A percentile compares a stretch with the other conserved stretches of the same genome.
Conservation (phyloP, 2,113 vertebrate genomes). For the Lepus timidus region DNA sequence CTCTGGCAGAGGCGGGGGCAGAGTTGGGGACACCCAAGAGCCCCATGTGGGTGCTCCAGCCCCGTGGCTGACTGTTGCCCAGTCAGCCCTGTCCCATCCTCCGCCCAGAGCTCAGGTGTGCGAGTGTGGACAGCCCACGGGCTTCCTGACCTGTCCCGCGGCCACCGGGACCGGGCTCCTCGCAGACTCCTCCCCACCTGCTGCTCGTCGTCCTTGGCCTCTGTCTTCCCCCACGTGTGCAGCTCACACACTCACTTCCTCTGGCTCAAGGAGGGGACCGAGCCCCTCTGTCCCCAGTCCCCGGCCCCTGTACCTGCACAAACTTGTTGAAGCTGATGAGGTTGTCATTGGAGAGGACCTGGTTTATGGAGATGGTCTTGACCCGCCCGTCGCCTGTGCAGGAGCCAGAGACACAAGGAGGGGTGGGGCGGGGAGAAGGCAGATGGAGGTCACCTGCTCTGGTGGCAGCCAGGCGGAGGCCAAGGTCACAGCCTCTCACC, state of each 20-base stretch:
- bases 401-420: accelerated
- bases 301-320: conserved; percentile 81
- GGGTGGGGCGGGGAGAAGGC: accelerated
- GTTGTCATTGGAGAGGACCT: conserved; percentile 77
- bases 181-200: accelerated
- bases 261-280: not conserved
- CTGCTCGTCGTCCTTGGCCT: not conserved
- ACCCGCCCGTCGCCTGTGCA: conserved; percentile 48
- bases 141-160: not conserved
- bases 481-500: not conserved
- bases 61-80: too few relatives aligned
- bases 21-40: not conserved
- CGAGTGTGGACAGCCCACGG: not conserved
- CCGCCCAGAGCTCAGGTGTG: not conserved
- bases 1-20: conserved; percentile 78
- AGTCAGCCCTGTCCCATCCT: too few relatives aligned
- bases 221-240: not conserved
- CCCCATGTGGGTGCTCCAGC: not conserved
- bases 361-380: conserved; percentile 74
- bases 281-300: not conserved
- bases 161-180: not conserved
- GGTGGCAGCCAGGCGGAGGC: not conserved
- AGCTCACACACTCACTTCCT: not conserved
- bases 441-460: not conserved
- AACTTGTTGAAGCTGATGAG: conserved; percentile 85